phyloP scores from a whole-genome alignment of 2,113 vertebrate species.

The Callaeas wilsoni region DNA sequence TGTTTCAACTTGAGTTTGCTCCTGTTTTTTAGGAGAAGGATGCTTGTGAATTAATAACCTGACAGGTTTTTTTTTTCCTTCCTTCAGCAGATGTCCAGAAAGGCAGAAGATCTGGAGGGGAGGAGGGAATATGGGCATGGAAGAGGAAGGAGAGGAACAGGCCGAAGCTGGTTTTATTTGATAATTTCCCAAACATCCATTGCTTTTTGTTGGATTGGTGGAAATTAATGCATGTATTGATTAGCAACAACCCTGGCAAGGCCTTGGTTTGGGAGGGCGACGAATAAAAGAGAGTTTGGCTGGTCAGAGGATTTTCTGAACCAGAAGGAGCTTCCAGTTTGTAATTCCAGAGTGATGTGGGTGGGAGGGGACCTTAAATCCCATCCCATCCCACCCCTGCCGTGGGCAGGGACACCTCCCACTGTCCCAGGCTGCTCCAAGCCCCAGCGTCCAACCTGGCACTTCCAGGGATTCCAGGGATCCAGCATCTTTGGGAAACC shows the following conservation, averaged over 20 bases:
- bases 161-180: background rate
- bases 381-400: accelerated
- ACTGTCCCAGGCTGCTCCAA: background rate
- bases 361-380: background rate
- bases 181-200: background rate
- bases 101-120: background rate
- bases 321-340: background rate
- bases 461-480: background rate
- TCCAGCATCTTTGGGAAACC: no score
- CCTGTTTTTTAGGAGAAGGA: background rate
- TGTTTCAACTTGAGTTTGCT: constrained; percentile 6
- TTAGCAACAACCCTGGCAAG: background rate
- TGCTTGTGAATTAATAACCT: constrained; percentile 28
- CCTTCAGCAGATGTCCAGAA: constrained; percentile 9
- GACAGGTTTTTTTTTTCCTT: background rate
- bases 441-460: background rate
- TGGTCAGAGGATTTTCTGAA: background rate
- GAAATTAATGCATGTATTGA: background rate
- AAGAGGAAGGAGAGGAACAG: background rate
- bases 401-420: background rate
- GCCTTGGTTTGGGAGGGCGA: background rate
- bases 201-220: background rate
- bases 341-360: background rate
- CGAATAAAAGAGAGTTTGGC: background rate
- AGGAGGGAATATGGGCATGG: background rate